phyloP scores from a whole-genome alignment of 2,888 invertebrate species.

The Dysmachus trigonus region DNA sequence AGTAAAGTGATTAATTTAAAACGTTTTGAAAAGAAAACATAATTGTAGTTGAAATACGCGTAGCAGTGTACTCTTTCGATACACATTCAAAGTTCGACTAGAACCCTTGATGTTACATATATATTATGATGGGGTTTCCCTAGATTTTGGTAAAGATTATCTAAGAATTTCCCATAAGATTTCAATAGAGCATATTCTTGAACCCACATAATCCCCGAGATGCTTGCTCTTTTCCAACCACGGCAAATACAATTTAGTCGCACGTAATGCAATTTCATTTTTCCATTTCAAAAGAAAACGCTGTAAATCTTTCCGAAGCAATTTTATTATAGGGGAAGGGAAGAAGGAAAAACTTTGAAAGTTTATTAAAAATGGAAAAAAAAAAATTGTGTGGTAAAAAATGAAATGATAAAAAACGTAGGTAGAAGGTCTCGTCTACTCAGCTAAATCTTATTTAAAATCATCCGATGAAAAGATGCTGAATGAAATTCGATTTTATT shows the following conservation, averaged over 20 bases:
- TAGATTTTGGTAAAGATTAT: background rate
- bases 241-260: background rate
- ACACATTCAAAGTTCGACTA: background rate
- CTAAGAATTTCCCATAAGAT: background rate
- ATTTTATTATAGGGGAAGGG: background rate
- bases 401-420: background rate
- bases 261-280: constrained; percentile 15
- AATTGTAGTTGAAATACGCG: background rate
- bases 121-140: background rate
- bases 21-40: background rate
- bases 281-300: constrained; percentile 8
- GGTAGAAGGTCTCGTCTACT: background rate
- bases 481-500: background rate
- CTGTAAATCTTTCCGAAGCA: background rate
- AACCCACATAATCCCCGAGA: background rate
- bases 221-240: background rate
- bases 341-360: background rate
- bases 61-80: background rate
- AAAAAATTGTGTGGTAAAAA: background rate
- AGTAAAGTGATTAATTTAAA: background rate
- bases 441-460: background rate
- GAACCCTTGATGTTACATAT: background rate
- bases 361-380: constrained; percentile 1
- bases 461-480: background rate
- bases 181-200: background rate